Evolutionary conservation across 2,797 vertebrate genomes (phyloP).

Genomic region (Holocentrus rufus): DNA sequence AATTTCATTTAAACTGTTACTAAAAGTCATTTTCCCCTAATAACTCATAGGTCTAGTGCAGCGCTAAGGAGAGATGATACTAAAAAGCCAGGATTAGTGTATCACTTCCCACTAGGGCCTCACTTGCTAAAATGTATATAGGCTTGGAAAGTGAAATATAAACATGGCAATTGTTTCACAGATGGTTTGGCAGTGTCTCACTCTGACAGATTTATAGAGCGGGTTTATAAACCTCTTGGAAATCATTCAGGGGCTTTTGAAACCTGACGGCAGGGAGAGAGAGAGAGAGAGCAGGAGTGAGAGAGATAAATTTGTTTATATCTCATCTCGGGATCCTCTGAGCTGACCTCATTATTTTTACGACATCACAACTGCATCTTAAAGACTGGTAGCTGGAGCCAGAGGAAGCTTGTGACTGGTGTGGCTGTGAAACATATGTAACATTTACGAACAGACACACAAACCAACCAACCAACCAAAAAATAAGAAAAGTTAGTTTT

Average conservation of each 20-base stretch:
- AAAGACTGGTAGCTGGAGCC: conserved; percentile 40
- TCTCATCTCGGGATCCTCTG: conserved; percentile 39
- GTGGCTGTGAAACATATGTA: background rate
- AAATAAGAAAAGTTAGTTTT: no score
- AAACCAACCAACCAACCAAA: no score
- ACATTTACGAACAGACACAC: no score
- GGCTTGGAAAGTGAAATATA: conserved; percentile 38
- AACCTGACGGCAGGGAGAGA: conserved; percentile 36
- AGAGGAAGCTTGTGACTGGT: background rate
- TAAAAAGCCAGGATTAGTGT: conserved; percentile 4
- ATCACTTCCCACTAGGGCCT: background rate
- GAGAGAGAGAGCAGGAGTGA: background rate
- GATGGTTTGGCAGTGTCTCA: conserved; percentile 42
- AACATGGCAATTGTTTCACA: conserved; percentile 51
- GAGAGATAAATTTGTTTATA: conserved; percentile 21
- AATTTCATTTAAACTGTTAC: background rate
- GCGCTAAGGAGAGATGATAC: background rate
- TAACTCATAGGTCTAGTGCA: no score
- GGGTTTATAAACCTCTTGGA: conserved; percentile 62
- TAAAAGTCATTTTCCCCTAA: no score
- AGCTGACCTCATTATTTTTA: conserved; percentile 61
- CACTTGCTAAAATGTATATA: background rate
- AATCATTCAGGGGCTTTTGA: conserved; percentile 69
- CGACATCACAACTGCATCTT: conserved; percentile 40
- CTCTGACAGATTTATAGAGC: conserved; percentile 71